These are phyloP conservation scores for Yponomeuta evonymella DNA, from an alignment of 2,888 invertebrate species.

Conservation along the genomic window DNA sequence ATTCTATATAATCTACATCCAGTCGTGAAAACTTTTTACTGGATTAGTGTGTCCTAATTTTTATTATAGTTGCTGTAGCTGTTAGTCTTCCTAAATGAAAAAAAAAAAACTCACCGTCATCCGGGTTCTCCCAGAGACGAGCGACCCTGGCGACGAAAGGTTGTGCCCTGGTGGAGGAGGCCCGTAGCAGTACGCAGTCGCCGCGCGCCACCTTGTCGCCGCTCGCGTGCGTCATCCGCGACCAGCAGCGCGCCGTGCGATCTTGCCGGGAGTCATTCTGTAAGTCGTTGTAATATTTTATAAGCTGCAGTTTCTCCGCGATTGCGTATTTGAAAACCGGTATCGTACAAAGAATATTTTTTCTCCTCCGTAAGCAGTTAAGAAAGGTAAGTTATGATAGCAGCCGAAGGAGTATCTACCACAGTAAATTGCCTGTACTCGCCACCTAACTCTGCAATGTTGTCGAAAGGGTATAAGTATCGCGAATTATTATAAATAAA, in stretches of 20 bases:
- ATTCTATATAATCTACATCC: too few relatives aligned
- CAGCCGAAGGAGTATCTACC: too few relatives aligned
- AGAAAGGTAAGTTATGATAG: too few relatives aligned
- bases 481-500: background rate
- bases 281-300: background rate
- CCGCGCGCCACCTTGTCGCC: conserved; percentile 91
- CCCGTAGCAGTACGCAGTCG: conserved; percentile 94
- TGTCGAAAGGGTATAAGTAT: background rate
- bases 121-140: conserved; percentile 95
- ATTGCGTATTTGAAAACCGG: too few relatives aligned
- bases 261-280: conserved; percentile 63
- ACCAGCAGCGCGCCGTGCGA: conserved; percentile 89
- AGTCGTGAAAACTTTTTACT: too few relatives aligned
- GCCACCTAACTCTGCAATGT: background rate
- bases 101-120: conserved; percentile 81
- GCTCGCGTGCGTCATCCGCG: conserved; percentile 91
- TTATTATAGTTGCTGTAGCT: too few relatives aligned
- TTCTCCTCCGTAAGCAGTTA: too few relatives aligned
- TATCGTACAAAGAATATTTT: too few relatives aligned
- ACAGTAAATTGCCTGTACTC: too few relatives aligned
- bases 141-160: conserved; percentile 97
- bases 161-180: conserved; percentile 85
- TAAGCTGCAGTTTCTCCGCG: too few relatives aligned
- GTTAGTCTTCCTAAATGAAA: too few relatives aligned
- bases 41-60: too few relatives aligned